Evolutionary conservation across 2,113 vertebrate species (phyloP), one percentile per base, ranked within the genome.

Genomic region (Rhinolophus ferrumequinum): DNA sequence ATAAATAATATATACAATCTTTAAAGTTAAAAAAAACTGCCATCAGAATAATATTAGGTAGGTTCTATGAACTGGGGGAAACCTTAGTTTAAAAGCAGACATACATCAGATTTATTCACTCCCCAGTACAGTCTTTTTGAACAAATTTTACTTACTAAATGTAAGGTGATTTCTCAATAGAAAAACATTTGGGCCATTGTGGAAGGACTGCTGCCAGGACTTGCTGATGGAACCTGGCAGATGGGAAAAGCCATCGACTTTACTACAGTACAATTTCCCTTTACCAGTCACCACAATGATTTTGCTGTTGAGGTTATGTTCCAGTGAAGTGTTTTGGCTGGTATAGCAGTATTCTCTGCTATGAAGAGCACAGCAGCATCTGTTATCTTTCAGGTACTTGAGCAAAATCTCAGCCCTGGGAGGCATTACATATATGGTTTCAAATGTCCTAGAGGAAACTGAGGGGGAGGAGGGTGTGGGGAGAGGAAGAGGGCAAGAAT

Each of bases 181-280:
- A 97, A 99, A 99, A 98, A 98, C 98, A 99, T 98, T 98, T 98
- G 98, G 98, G 97, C 98, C 97, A 98, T 98, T 98, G 97, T 95
- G 90, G 97, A 98, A 98, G 38, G 21, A 28, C 38, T 97, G 85
- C 95, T 98, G 98, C 98, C 98, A 99, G 97, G 96, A 98, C 97
- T 98, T 97, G 93, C 97, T 98, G 85, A 98, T 97, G 97, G 97
- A 98, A 98, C 96, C 95, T 86, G 97, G 96, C 98, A 98, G 98
- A 99, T 98, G 98, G 97, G 97, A 97, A 98, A 97, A 98, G 97
- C 94, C 97, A 98, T 97, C 97, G 95, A 97, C 79, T 86, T 92
- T 98, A 95, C 96, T 97, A 98, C 44, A 98, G 97, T 86, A 97
- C 94, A 97, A 95, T 94, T 97, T 98, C 92, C 97, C 98, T 96